Conservation (phyloP, 2,888 invertebrate genomes). For the Ryuthela nishihirai region DNA sequence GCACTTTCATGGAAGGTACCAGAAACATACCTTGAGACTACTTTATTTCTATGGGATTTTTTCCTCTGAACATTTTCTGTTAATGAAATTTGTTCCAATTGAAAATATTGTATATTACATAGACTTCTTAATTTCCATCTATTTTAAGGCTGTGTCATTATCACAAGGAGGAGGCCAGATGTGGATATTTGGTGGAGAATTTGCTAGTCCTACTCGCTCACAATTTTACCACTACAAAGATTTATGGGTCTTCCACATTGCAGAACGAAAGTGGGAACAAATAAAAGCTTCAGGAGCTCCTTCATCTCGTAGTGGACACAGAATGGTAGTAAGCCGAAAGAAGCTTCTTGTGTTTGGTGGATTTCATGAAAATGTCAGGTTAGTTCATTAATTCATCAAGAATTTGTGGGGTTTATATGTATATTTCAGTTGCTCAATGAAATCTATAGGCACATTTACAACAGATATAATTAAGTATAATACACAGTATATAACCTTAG, state of each 20-base stretch:
- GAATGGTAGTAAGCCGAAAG: slow-evolving; percentile 77
- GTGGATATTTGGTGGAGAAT: slow-evolving; percentile 88
- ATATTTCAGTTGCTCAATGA: no score
- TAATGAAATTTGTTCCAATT: not conserved
- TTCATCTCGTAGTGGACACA: slow-evolving; percentile 79
- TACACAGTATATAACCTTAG: no score
- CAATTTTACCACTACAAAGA: slow-evolving; percentile 93
- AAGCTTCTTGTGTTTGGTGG: slow-evolving; percentile 84
- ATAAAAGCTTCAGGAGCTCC: slow-evolving; percentile 66
- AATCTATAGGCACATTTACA: no score
- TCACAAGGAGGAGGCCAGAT: slow-evolving; percentile 70
- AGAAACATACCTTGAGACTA: not conserved
- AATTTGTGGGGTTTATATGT: not conserved
- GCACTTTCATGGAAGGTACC: no score
- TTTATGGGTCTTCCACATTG: slow-evolving; percentile 78
- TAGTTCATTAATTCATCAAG: not conserved
- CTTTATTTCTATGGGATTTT: not conserved
- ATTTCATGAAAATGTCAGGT: slow-evolving; percentile 75
- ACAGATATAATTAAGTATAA: no score
- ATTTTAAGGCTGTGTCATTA: slow-evolving; percentile 61
- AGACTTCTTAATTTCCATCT: not conserved
- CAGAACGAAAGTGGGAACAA: slow-evolving; percentile 79
- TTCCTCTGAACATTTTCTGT: not conserved
- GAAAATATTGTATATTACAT: no score
- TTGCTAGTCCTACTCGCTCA: slow-evolving; percentile 79